phyloP scores from a whole-genome alignment of 2,113 vertebrate genomes.

The Eleginops maclovinus region DNA sequence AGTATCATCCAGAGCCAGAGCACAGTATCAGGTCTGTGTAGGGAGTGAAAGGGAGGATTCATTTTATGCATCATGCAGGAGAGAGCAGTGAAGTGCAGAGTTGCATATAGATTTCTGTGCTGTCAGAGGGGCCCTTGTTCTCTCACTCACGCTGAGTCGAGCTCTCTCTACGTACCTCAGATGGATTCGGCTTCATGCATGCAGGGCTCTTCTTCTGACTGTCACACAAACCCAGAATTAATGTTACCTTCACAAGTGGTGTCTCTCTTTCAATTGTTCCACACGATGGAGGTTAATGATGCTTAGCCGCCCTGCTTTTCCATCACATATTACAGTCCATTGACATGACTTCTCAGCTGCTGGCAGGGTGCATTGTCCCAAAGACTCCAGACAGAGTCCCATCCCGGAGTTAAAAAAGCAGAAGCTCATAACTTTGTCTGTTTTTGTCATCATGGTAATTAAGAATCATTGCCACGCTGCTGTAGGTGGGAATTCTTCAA shows the following conservation, averaged over 20 bases:
- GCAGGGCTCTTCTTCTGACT: constrained; percentile 50
- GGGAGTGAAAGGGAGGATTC: constrained; percentile 80
- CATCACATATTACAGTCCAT: constrained; percentile 36
- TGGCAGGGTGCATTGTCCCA: constrained; percentile 6
- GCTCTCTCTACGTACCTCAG: constrained; percentile 49
- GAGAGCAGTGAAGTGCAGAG: constrained; percentile 74
- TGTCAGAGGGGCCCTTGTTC: constrained; percentile 77
- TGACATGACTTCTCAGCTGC: constrained; percentile 35
- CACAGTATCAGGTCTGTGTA: constrained; percentile 72
- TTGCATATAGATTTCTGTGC: constrained; percentile 77
- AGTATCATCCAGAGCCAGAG: constrained; percentile 59
- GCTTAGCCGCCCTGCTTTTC: constrained; percentile 25
- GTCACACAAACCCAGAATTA: constrained; percentile 57
- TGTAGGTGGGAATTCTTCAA: constrained; percentile 7
- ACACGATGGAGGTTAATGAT: constrained; percentile 62
- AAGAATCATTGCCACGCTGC: constrained; percentile 22
- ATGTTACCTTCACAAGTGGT: constrained; percentile 44
- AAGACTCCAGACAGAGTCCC: neutral
- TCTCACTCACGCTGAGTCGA: constrained; percentile 41
- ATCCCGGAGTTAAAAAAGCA: constrained; percentile 26
- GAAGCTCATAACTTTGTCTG: constrained; percentile 43
- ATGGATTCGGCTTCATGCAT: constrained; percentile 42
- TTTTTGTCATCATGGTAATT: constrained; percentile 48
- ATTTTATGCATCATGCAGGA: constrained; percentile 74
- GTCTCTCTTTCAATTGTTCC: constrained; percentile 42